phyloP scores from a whole-genome alignment of 1,140 invertebrate genomes.

The Lepidurus apus region DNA sequence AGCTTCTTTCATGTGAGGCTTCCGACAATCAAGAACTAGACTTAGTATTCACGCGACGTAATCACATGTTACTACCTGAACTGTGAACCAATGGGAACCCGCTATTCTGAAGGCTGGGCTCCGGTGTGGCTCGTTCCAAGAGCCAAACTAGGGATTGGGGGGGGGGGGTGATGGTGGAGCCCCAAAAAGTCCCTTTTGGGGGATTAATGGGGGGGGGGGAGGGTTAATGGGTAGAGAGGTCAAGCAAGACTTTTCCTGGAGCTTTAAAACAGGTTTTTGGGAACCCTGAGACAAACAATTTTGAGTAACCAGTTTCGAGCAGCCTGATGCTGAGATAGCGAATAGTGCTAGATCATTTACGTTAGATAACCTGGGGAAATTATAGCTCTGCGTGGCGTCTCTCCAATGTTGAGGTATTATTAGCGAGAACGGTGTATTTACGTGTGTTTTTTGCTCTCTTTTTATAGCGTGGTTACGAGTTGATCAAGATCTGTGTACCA shows the following conservation, averaged over 20 bases:
- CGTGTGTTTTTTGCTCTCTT: not conserved
- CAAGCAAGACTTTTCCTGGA: not conserved
- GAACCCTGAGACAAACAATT: not conserved
- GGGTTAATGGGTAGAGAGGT: not conserved
- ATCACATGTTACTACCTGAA: not conserved
- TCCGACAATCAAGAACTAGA: no score
- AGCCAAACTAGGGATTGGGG: not conserved
- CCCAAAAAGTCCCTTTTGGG: not conserved
- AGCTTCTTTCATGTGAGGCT: not conserved
- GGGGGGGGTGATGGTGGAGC: not conserved
- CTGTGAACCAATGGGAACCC: not conserved
- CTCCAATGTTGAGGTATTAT: not conserved
- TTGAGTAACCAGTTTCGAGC: no score
- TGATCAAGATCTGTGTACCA: not conserved
- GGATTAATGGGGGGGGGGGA: not conserved
- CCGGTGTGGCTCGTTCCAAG: not conserved
- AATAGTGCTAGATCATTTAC: not conserved
- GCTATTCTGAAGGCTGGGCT: slow-evolving; percentile 1
- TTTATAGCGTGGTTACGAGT: slow-evolving; percentile 1
- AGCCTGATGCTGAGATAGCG: not conserved
- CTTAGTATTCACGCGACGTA: no score
- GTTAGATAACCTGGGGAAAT: not conserved
- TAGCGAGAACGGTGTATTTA: not conserved
- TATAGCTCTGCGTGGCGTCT: not conserved
- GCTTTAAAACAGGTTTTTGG: not conserved